These are phyloP conservation scores for Teleogryllus oceanicus DNA, from an alignment of 2,888 invertebrate genomes.

Conservation along the genomic window DNA sequence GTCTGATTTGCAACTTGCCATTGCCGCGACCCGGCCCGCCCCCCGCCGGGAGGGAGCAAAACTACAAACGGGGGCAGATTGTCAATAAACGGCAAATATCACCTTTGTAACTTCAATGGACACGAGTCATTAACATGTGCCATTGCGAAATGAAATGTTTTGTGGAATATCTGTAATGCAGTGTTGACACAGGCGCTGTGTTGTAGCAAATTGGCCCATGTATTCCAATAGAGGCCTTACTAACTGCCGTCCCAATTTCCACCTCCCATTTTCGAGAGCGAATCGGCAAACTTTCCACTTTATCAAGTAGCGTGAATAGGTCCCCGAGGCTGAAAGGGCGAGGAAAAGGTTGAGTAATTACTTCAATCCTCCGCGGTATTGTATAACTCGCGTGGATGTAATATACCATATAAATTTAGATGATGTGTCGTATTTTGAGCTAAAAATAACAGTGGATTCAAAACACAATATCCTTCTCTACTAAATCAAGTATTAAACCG, in stretches of 20 bases:
- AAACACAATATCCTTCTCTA: not conserved
- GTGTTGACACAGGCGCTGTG: not conserved
- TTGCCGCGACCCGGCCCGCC: not conserved
- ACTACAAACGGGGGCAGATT: conserved; percentile 4
- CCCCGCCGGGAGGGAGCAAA: not conserved
- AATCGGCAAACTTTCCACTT: conserved; percentile 9
- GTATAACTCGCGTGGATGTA: not conserved
- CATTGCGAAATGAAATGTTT: conserved; percentile 3
- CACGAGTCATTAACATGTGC: conserved; percentile 12
- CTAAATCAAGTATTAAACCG: not conserved
- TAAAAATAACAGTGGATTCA: not conserved
- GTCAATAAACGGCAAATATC: conserved; percentile 18
- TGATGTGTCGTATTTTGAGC: conserved; percentile 18
- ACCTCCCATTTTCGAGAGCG: not conserved
- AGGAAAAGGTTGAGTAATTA: not conserved
- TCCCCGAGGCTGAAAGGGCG: not conserved
- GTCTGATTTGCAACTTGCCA: not conserved
- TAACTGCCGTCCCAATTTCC: not conserved
- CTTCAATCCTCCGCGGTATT: not conserved
- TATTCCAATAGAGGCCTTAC: conserved; percentile 1
- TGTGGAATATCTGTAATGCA: conserved; percentile 9
- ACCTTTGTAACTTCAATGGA: conserved; percentile 10
- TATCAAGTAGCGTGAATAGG: conserved; percentile 18
- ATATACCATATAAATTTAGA: not conserved
- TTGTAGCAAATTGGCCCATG: conserved; percentile 18